Evolutionary conservation across 2,888 invertebrate genomes (phyloP).

Genomic region (Rugalucina vietnamica): DNA sequence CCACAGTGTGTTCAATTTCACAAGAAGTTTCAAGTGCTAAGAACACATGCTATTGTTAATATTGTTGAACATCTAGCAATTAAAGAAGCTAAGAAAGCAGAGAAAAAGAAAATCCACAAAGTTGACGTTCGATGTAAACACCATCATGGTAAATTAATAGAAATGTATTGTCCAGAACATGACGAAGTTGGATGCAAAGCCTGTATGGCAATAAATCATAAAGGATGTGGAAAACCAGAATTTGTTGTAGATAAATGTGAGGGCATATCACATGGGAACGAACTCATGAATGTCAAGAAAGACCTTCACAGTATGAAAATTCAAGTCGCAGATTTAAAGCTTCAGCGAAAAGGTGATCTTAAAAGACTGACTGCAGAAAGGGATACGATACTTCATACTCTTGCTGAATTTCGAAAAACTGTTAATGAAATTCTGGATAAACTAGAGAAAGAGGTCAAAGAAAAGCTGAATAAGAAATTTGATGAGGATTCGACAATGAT

Average conservation of each 20-base stretch:
- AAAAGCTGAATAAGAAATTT: slow-evolving; percentile 39
- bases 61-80: slow-evolving; percentile 29
- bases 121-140: slow-evolving; percentile 26
- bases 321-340: slow-evolving; percentile 41
- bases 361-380: slow-evolving; percentile 36
- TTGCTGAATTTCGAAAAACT: slow-evolving; percentile 29
- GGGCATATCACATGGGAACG: slow-evolving; percentile 30
- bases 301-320: slow-evolving; percentile 37
- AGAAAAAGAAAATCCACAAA: slow-evolving; percentile 20
- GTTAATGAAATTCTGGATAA: slow-evolving; percentile 51
- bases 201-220: slow-evolving; percentile 55
- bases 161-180: slow-evolving; percentile 48
- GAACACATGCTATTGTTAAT: slow-evolving; percentile 37
- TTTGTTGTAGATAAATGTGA: slow-evolving; percentile 30
- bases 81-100: slow-evolving; percentile 17
- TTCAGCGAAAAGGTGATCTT: slow-evolving; percentile 44
- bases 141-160: slow-evolving; percentile 47
- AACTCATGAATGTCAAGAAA: slow-evolving; percentile 44
- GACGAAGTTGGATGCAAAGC: slow-evolving; percentile 53
- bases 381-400: slow-evolving; percentile 29
- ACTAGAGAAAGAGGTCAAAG: slow-evolving; percentile 36
- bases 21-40: slow-evolving; percentile 49
- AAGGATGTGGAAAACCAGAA: slow-evolving; percentile 45
- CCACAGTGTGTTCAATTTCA: slow-evolving; percentile 44
- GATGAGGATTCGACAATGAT: slow-evolving; percentile 34